Evolutionary conservation across 2,113 vertebrate species (phyloP), one percentile per base, ranked within the genome.

Genomic region (Lipotes vexillifer): DNA sequence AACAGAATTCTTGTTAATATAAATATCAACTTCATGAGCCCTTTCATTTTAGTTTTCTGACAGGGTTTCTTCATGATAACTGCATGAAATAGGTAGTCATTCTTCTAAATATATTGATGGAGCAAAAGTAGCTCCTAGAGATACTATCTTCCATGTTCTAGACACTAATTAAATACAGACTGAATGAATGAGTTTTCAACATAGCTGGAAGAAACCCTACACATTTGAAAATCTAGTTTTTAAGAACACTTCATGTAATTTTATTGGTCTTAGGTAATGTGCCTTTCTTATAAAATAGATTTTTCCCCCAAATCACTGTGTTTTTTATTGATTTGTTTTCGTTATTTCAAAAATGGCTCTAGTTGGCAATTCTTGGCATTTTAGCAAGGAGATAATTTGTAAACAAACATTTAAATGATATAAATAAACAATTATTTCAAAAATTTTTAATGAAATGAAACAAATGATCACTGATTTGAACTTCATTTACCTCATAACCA

Each of bases 31-130:
- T 89, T 74, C 80, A 52, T 74, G 63, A 95, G 44, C 63, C 36
- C 74, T 95, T 97, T 97, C 27, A 74, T 72, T 96, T 94, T 74
- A 83, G 44, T 78, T 93, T 97, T 92, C 88, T 92, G 68, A 59
- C 57, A 92, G 55, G 4, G n/a, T 93, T 93, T 95, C 83, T 84
- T 94, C 44, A 63, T 91, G 59, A 82, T 86, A 85, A 65, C 57
- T n/a, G n/a, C 49, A 92, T 36, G 68, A 97, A 97, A 81, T 84
- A 80, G 12, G 29, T 74, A 92, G 36, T 90, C 49, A 84, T 95
- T 90, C 92, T 72, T 94, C 69, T 87, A 44, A 93, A 90, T 96
- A 66, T 95, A 92, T 81, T 87, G 59, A 55, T 88, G 44, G n/a
- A 72, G 8, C 88, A 94, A 81, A 81, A 90, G 80, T 75, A 92